These are phyloP conservation scores for Carduelis carduelis DNA, from an alignment of 2,797 vertebrate species.

Conservation along the genomic window DNA sequence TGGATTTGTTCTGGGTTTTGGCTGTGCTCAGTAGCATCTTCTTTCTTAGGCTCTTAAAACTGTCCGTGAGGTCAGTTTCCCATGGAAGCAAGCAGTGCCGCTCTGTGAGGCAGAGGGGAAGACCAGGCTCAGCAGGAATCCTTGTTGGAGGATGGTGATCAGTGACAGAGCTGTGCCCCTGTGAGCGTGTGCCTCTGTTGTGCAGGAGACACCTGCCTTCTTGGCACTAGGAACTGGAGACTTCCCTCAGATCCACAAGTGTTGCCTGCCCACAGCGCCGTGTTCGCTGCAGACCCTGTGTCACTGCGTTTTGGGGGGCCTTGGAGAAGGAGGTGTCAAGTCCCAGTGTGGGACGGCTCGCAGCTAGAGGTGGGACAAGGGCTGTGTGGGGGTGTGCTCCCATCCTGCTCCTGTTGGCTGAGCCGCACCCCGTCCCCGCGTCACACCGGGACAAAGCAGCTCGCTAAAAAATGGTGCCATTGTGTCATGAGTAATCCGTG, in stretches of 20 bases:
- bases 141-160: accelerated
- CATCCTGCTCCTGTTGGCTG: background rate
- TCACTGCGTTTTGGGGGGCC: background rate
- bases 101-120: background rate
- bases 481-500: constrained; percentile 37
- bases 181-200: background rate
- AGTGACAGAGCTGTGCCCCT: background rate
- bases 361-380: background rate
- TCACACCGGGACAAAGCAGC: background rate
- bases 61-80: background rate
- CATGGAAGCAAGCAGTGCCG: background rate
- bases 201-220: background rate
- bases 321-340: background rate
- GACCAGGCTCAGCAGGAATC: background rate
- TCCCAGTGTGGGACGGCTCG: accelerated
- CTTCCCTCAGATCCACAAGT: accelerated
- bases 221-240: background rate
- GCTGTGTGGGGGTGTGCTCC: background rate
- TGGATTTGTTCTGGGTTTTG: background rate
- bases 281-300: background rate
- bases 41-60: background rate
- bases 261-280: background rate
- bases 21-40: background rate
- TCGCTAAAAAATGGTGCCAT: constrained; percentile 36
- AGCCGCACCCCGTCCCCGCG: accelerated